These are phyloP conservation scores for Dendrolimus kikuchii DNA, from an alignment of 1,140 invertebrate species.

Conservation along the genomic window DNA sequence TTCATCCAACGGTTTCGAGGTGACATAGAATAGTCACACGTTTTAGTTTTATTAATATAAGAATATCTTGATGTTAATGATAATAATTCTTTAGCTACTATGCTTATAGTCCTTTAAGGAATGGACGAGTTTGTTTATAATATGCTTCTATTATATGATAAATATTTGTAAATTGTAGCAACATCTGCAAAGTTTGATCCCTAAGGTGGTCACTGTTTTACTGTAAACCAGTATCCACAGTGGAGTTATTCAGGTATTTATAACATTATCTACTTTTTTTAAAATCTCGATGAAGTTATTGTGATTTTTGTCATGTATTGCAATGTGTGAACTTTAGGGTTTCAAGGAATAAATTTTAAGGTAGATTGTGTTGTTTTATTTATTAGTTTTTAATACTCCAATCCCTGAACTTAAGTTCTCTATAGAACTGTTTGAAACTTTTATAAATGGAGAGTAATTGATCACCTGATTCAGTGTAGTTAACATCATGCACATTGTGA, in stretches of 20 bases:
- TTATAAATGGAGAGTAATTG: too few relatives aligned
- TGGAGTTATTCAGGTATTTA: slow-evolving; percentile 68
- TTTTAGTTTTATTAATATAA: slow-evolving; percentile 19
- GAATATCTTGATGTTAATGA: slow-evolving; percentile 26
- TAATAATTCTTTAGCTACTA: slow-evolving; percentile 26
- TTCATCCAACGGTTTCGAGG: slow-evolving; percentile 45
- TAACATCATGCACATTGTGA: too few relatives aligned
- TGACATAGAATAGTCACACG: slow-evolving; percentile 55
- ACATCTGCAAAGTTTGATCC: slow-evolving; percentile 42
- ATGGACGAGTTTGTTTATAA: neutral
- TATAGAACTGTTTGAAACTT: too few relatives aligned
- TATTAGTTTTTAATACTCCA: neutral
- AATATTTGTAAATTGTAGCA: slow-evolving; percentile 44
- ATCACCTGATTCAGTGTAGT: too few relatives aligned
- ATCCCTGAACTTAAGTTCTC: too few relatives aligned
- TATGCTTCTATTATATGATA: too few relatives aligned
- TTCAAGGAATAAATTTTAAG: slow-evolving; percentile 23
- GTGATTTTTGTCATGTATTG: slow-evolving; percentile 29
- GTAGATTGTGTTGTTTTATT: slow-evolving; percentile 22
- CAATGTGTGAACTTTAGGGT: slow-evolving; percentile 46
- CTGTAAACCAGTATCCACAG: slow-evolving; percentile 56
- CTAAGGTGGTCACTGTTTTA: slow-evolving; percentile 44
- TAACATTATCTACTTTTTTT: slow-evolving; percentile 44
- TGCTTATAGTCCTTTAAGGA: slow-evolving; percentile 40
- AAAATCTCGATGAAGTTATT: slow-evolving; percentile 31